phyloP scores from a whole-genome alignment of 1,140 invertebrate species.

The Microplitis mediator region DNA sequence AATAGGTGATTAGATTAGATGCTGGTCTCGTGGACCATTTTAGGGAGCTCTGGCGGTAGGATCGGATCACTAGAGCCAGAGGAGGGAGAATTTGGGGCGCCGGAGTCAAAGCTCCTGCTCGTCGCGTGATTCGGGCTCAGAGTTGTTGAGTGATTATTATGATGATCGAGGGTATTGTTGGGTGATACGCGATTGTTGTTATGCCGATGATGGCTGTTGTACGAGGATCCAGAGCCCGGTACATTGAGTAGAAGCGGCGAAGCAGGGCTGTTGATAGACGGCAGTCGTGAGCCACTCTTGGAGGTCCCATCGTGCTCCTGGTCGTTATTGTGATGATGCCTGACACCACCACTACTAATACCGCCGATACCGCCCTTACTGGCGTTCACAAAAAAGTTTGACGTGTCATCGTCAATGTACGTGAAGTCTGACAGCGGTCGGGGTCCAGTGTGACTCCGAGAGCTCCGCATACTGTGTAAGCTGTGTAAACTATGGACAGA shows the following conservation, averaged over 20 bases:
- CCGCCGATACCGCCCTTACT: conserved; percentile 35
- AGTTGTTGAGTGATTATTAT: conserved; percentile 27
- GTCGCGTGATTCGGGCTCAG: conserved; percentile 48
- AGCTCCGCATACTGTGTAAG: conserved; percentile 91
- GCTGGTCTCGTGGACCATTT: conserved; percentile 75
- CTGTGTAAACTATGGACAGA: conserved; percentile 97
- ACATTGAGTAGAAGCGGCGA: conserved; percentile 58
- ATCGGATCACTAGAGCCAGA: conserved; percentile 59
- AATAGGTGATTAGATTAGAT: conserved; percentile 61
- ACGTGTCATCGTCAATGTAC: conserved; percentile 88
- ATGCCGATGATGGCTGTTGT: conserved; percentile 49
- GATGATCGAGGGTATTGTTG: conserved; percentile 41
- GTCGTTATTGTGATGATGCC: conserved; percentile 48
- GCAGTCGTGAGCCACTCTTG: conserved; percentile 44
- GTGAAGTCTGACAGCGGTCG: conserved; percentile 87
- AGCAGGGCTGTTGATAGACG: conserved; percentile 54
- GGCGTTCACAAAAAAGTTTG: conserved; percentile 61
- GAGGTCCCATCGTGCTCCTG: conserved; percentile 48
- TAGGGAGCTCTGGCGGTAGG: conserved; percentile 66
- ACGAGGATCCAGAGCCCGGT: conserved; percentile 48
- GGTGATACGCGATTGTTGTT: conserved; percentile 49
- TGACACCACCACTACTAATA: not conserved
- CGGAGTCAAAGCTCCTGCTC: conserved; percentile 45
- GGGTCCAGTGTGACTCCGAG: conserved; percentile 78
- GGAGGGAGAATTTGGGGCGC: conserved; percentile 56